Evolutionary conservation across 2,888 invertebrate species (phyloP).

Genomic region (Gibbula magus): DNA sequence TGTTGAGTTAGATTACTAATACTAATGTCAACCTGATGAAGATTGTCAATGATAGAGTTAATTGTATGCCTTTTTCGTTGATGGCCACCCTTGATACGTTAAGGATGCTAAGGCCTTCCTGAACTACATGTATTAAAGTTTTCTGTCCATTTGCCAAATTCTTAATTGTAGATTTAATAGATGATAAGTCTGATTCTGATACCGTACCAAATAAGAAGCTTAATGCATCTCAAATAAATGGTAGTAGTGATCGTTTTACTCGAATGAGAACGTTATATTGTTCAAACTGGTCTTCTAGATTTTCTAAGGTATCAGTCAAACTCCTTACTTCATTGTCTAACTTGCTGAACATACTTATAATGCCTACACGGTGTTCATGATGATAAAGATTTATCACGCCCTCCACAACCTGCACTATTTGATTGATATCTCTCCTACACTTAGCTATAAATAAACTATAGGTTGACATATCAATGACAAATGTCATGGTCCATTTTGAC

Average conservation of each 20-base stretch:
- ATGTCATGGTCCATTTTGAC: too few relatives aligned
- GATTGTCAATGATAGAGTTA: neutral
- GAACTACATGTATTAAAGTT: slow-evolving; percentile 29
- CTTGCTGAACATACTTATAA: neutral
- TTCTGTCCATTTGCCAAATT: slow-evolving; percentile 29
- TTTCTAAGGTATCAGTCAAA: neutral
- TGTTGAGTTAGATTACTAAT: neutral
- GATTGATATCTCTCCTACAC: too few relatives aligned
- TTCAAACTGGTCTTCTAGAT: neutral
- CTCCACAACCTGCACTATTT: too few relatives aligned
- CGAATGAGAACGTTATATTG: neutral
- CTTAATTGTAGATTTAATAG: slow-evolving; percentile 21
- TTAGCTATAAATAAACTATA: too few relatives aligned
- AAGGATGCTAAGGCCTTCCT: slow-evolving; percentile 18
- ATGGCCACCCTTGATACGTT: slow-evolving; percentile 23
- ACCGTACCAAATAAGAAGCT: slow-evolving; percentile 27
- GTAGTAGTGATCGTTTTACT: neutral
- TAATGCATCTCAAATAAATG: slow-evolving; percentile 18
- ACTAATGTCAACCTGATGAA: neutral
- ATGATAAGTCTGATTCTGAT: slow-evolving; percentile 20
- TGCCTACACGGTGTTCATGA: too few relatives aligned
- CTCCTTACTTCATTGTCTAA: neutral
- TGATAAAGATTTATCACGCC: too few relatives aligned
- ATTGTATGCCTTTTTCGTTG: too few relatives aligned
- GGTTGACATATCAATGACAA: too few relatives aligned